These are phyloP conservation scores for Notodonta ziczac DNA, from an alignment of 2,888 invertebrate genomes.

Conservation along the genomic window DNA sequence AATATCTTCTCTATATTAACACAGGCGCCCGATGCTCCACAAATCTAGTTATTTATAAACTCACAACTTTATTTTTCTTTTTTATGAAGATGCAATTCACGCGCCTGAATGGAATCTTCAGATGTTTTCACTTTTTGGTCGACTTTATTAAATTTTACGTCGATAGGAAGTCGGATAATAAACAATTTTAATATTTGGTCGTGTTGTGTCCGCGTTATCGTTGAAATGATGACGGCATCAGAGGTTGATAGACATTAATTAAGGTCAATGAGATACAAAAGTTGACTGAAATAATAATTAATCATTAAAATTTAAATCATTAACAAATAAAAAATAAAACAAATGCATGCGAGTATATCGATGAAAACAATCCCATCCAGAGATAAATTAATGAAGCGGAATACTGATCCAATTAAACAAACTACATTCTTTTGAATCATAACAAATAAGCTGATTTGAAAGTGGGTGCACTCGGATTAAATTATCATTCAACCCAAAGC, in stretches of 20 bases:
- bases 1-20: constrained; percentile 67
- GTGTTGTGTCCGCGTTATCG: constrained; percentile 7
- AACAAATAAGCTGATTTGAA: background rate
- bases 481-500: background rate
- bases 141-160: constrained; percentile 29
- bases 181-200: constrained; percentile 19
- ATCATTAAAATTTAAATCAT: background rate
- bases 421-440: too few species aligned
- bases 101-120: constrained; percentile 44
- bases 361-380: too few species aligned
- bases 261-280: constrained; percentile 17
- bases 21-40: constrained; percentile 62
- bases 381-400: too few species aligned
- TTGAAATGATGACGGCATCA: constrained; percentile 27
- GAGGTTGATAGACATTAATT: constrained; percentile 26
- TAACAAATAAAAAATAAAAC: too few species aligned
- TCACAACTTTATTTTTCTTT: constrained; percentile 45
- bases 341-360: too few species aligned
- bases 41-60: constrained; percentile 75
- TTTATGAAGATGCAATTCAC: constrained; percentile 62
- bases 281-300: background rate
- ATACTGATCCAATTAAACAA: too few species aligned
- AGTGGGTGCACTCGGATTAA: background rate
- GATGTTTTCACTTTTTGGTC: constrained; percentile 34
- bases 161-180: constrained; percentile 31